These are phyloP conservation scores for Crotalus tigris DNA, from an alignment of 2,113 vertebrate genomes.

Conservation along the genomic window DNA sequence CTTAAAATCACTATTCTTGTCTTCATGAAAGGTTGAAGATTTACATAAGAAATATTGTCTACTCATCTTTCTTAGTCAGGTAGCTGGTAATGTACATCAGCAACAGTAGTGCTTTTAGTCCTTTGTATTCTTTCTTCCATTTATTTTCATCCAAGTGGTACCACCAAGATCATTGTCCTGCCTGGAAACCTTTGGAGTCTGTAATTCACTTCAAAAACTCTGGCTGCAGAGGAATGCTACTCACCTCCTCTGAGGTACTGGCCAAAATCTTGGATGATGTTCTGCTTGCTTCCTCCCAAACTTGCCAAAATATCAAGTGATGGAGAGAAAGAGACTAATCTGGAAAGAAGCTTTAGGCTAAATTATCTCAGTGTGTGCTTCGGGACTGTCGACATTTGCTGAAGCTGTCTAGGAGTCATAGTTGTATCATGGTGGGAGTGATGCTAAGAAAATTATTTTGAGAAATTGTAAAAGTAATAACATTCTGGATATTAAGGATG, in stretches of 20 bases:
- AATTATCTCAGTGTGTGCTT: background rate
- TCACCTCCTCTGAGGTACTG: background rate
- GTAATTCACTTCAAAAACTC: background rate
- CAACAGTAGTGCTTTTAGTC: background rate
- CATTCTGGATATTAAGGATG: background rate
- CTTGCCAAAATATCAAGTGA: background rate
- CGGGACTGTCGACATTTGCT: background rate
- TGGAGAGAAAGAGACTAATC: background rate
- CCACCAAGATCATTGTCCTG: background rate
- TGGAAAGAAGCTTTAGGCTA: background rate
- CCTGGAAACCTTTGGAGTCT: background rate
- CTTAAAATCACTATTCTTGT: background rate
- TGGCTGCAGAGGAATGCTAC: background rate
- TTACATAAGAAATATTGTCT: background rate
- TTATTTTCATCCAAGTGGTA: background rate
- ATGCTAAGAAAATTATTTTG: background rate
- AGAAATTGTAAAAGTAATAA: background rate
- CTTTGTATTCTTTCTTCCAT: background rate
- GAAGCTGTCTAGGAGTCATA: background rate
- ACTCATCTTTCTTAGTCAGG: background rate
- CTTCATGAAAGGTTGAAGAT: background rate
- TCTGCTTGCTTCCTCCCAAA: background rate
- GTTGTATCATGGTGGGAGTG: background rate
- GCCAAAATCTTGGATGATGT: background rate
- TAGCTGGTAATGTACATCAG: background rate